Conservation (phyloP, 92 coral and sea anemone species). For the Palythoa grandis region DNA sequence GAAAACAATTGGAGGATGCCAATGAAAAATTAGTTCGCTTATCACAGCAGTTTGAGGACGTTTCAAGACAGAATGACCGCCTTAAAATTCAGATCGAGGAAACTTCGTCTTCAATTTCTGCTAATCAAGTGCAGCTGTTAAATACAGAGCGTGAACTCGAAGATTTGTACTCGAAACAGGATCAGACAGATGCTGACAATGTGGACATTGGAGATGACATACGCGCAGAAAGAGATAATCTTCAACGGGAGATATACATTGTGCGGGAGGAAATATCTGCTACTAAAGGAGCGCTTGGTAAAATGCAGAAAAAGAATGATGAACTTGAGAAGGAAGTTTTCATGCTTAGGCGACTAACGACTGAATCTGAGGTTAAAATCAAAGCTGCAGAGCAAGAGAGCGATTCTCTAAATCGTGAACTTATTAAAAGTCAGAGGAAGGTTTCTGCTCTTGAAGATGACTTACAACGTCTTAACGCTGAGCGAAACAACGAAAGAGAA, state of each 20-base stretch:
- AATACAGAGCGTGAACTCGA: slow-evolving; percentile 85
- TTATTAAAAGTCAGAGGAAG: slow-evolving; percentile 90
- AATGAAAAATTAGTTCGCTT: slow-evolving; percentile 61
- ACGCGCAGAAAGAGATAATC: slow-evolving; percentile 84
- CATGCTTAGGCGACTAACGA: slow-evolving; percentile 69
- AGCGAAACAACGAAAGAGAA: slow-evolving; percentile 70
- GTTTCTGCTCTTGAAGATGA: slow-evolving; percentile 79
- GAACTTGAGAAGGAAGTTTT: slow-evolving; percentile 83
- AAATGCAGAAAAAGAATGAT: slow-evolving; percentile 76
- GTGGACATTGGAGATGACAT: slow-evolving; percentile 57
- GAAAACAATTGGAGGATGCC: slow-evolving; percentile 58
- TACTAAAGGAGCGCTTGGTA: slow-evolving; percentile 71
- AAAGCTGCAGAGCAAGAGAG: slow-evolving; percentile 88
- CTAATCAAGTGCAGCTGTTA: slow-evolving; percentile 69
- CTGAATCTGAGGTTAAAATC: slow-evolving; percentile 78
- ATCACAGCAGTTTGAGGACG: slow-evolving; percentile 71
- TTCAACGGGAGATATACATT: slow-evolving; percentile 74
- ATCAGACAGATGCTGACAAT: slow-evolving; percentile 78
- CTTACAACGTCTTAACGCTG: slow-evolving; percentile 82
- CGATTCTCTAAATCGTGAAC: slow-evolving; percentile 92
- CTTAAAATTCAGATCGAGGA: slow-evolving; percentile 84
- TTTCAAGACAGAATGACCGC: slow-evolving; percentile 67
- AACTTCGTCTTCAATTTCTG: slow-evolving; percentile 62
- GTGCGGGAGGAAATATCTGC: slow-evolving; percentile 86
- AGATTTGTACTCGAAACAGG: slow-evolving; percentile 76